Evolutionary conservation across 2,888 invertebrate genomes (phyloP).

Genomic region (Cetonia aurata): DNA sequence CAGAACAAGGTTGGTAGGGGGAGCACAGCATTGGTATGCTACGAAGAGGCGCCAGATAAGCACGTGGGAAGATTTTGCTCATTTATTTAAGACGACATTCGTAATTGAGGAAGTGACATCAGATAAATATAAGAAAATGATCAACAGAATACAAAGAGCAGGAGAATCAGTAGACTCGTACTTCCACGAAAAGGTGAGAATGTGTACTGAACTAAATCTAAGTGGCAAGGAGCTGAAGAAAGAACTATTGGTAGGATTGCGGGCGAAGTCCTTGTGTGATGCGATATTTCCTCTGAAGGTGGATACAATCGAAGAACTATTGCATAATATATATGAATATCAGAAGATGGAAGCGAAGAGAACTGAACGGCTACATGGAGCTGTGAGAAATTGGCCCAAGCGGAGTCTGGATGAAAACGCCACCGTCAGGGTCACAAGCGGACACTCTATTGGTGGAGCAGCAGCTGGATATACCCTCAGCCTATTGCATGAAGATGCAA

Average conservation of each 20-base stretch:
- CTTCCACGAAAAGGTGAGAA: slow-evolving; percentile 26
- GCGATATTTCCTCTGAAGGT: not conserved
- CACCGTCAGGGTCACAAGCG: too few relatives aligned
- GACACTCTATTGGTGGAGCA: too few relatives aligned
- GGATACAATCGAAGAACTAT: not conserved
- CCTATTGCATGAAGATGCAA: too few relatives aligned
- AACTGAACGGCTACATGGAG: too few relatives aligned
- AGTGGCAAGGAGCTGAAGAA: slow-evolving; percentile 15
- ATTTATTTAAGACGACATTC: slow-evolving; percentile 1
- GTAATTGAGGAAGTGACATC: not conserved
- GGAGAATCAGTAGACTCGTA: slow-evolving; percentile 4
- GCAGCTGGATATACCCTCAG: too few relatives aligned
- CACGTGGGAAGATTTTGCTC: slow-evolving; percentile 1
- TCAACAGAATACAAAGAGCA: not conserved
- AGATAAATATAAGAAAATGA: slow-evolving; percentile 8
- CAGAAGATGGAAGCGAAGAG: not conserved
- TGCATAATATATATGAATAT: slow-evolving; percentile 9
- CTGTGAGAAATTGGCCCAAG: too few relatives aligned
- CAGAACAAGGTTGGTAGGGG: not conserved
- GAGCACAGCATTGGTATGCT: not conserved
- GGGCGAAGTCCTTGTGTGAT: slow-evolving; percentile 17
- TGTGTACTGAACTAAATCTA: slow-evolving; percentile 13
- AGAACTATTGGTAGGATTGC: slow-evolving; percentile 5
- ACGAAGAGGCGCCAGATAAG: not conserved
- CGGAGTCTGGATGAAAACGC: too few relatives aligned